Evolutionary conservation across 2,888 invertebrate genomes (phyloP).

Genomic region (Pemphredon lugubris): DNA sequence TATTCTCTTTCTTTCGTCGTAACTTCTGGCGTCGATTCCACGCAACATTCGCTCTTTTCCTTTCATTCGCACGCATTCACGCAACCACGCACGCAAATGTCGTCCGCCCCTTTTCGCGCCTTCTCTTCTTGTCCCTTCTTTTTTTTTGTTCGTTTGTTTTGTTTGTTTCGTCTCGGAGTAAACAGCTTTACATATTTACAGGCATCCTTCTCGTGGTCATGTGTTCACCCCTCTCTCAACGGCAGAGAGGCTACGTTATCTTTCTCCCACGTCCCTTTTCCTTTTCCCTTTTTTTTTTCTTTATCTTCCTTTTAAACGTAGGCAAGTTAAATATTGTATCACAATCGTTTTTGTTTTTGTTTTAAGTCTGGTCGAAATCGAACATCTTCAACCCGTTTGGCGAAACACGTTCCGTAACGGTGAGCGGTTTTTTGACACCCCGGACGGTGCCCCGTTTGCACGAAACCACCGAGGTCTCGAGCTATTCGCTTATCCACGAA

Average conservation of each 20-base stretch:
- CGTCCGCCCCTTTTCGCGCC: constrained; percentile 23
- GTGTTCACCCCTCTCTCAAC: constrained; percentile 52
- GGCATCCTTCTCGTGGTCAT: constrained; percentile 70
- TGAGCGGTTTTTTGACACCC: constrained; percentile 34
- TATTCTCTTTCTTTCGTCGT: constrained; percentile 1
- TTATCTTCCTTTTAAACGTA: constrained; percentile 73
- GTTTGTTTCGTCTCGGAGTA: constrained; percentile 30
- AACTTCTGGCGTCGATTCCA: constrained; percentile 5
- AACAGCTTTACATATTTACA: constrained; percentile 76
- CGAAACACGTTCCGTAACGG: constrained; percentile 66
- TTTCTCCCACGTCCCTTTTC: constrained; percentile 12
- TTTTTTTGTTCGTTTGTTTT: constrained; percentile 13
- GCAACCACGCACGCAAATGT: constrained; percentile 25
- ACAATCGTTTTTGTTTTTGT: constrained; percentile 80
- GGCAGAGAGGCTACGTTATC: constrained; percentile 56
- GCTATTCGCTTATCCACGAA: constrained; percentile 55
- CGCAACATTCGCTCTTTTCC: constrained; percentile 30
- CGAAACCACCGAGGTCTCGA: constrained; percentile 46
- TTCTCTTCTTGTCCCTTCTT: constrained; percentile 32
- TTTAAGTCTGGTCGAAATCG: constrained; percentile 80
- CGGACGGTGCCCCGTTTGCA: constrained; percentile 43
- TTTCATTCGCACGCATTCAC: constrained; percentile 24
- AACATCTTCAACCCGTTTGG: constrained; percentile 78
- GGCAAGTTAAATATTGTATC: constrained; percentile 81
- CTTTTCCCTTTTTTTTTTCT: constrained; percentile 28